Base-by-base conservation (phyloP, 1,140 invertebrate species). In the Plodia interpunctella region DNA sequence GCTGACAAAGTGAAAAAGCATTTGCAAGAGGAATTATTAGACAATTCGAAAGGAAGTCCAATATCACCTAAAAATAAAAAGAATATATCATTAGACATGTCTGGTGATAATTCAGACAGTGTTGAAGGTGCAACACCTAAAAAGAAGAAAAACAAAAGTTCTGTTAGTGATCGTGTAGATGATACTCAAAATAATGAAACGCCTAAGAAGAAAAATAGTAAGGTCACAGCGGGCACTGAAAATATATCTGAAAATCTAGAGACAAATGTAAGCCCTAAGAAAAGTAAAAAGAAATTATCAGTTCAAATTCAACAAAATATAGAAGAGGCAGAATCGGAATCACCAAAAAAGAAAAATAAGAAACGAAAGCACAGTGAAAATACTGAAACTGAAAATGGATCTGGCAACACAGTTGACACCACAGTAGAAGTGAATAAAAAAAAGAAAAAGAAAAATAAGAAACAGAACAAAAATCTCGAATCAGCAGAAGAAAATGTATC, bases 1-100 rank as follows among this genome's bases (percentile, higher is more conserved):
- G 83, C 82, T 5, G 80, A 87, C 21, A 87, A 87, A 66, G 84
- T 83, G 0, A 89, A 89, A 57, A 89, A 89, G 60, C 80, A 84
- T 59, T 55, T 89, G 2, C 75, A 81, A 66, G 70, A 80, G 15
- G 70, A 86, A n/a, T 67, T 88, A 59, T 81, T 55, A 11, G 58
- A 70, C 58, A 52, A 18, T 19, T 53, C 51, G 19, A 20, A 53
- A 21, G 19, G 19, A n/a, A 49, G 21, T 38, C 58, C 60, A 5
- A 78, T 78, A 55, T 79, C 70, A 8, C 66, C 72, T 32, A 76
- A 74, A 62, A 69, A 66, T 21, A 74, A 66, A 21, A 62, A 57
- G 9, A 57, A 21, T 21, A 44, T 11, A 19, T 15, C 56, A 28
- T 19, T 18, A 44, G 49, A 50, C 11, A 21, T 9, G 21, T 28